phyloP scores from a whole-genome alignment of 1,140 invertebrate genomes.

The Drosophila jambulina region DNA sequence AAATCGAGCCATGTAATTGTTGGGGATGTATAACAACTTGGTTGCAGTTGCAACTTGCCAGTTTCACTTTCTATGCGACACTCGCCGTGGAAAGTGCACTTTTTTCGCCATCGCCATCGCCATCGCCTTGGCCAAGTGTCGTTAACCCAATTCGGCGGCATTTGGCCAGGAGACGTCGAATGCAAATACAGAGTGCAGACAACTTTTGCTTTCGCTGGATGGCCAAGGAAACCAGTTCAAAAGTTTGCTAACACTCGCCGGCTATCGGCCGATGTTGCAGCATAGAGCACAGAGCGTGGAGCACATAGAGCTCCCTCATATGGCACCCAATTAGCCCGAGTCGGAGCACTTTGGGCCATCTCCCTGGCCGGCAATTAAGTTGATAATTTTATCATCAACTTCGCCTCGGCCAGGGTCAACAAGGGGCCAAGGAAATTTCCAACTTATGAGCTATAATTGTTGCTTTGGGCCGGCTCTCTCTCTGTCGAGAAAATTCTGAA shows the following conservation, averaged over 20 bases:
- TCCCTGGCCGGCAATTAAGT: constrained; percentile 70
- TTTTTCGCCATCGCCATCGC: constrained; percentile 32
- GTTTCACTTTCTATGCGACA: constrained; percentile 79
- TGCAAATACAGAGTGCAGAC: constrained; percentile 51
- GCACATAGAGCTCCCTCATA: constrained; percentile 13
- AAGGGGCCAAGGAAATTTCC: constrained; percentile 55
- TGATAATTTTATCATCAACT: constrained; percentile 82
- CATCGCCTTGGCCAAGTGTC: constrained; percentile 66
- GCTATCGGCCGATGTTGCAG: constrained; percentile 65
- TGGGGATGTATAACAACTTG: constrained; percentile 66
- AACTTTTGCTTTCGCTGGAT: constrained; percentile 80
- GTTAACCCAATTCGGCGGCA: constrained; percentile 82
- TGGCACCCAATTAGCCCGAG: constrained; percentile 33
- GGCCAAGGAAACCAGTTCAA: constrained; percentile 70
- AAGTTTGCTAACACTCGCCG: constrained; percentile 61
- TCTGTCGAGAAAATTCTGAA: neutral
- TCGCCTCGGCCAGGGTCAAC: constrained; percentile 66
- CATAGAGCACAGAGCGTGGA: constrained; percentile 37
- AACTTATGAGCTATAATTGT: constrained; percentile 74
- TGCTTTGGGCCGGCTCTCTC: constrained; percentile 24
- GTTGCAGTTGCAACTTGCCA: constrained; percentile 47
- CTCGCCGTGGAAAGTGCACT: constrained; percentile 73
- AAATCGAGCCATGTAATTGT: constrained; percentile 72
- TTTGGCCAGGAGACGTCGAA: constrained; percentile 68
- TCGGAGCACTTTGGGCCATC: constrained; percentile 16